A percentile compares a stretch with the other conserved stretches of the same genome.
Evolutionary conservation across 2,888 invertebrate species (phyloP).

Genomic region (Phyllotreta cruciferae): DNA sequence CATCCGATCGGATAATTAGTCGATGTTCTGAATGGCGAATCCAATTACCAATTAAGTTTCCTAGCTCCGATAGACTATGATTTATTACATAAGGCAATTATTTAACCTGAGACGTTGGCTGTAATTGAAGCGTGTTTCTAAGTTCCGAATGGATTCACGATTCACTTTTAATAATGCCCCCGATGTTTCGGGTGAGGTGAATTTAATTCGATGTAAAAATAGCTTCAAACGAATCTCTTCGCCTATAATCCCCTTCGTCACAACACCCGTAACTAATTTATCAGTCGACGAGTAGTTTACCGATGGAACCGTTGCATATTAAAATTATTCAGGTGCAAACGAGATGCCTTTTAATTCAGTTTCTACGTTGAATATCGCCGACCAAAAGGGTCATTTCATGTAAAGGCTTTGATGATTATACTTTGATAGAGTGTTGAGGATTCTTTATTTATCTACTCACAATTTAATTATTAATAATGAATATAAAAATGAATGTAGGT

Average conservation of each 20-base stretch:
- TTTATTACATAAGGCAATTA: conserved; percentile 24
- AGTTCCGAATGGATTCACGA: background rate
- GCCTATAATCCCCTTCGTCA: no score
- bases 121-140: background rate
- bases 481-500: no score
- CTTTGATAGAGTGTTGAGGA: background rate
- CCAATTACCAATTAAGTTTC: conserved; percentile 20
- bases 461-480: no score
- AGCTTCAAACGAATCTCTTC: no score
- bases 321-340: conserved; percentile 23
- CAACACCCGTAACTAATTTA: no score
- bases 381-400: conserved; percentile 19
- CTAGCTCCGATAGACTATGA: conserved; percentile 6
- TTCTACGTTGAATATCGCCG: conserved; percentile 20
- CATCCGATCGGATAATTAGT: conserved; percentile 29
- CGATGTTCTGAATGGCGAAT: conserved; percentile 13
- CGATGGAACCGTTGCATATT: conserved; percentile 7
- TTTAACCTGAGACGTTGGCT: conserved; percentile 5
- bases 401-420: conserved; percentile 24
- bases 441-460: no score
- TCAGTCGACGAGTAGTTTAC: no score
- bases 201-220: no score
- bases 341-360: conserved; percentile 24
- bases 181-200: no score
- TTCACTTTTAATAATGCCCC: no score